These are phyloP conservation scores for Brotula barbata DNA, from an alignment of 2,797 vertebrate genomes.

Conservation along the genomic window DNA sequence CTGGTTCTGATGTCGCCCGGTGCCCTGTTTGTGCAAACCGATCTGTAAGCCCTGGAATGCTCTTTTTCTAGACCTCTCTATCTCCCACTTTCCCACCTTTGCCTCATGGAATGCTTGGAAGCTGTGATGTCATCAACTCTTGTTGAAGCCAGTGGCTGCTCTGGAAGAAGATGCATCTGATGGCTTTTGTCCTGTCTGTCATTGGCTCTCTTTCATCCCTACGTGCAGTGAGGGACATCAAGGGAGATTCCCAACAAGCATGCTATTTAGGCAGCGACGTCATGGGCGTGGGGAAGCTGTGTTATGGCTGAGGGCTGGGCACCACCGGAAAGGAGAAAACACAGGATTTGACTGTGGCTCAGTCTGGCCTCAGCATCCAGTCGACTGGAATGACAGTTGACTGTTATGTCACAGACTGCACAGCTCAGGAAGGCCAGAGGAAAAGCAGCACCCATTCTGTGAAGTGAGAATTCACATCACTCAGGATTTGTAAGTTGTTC, in stretches of 20 bases:
- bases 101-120: conserved; percentile 1
- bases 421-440: conserved; percentile 19
- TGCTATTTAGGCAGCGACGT: conserved; percentile 76
- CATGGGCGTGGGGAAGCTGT: conserved; percentile 66
- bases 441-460: too few species aligned
- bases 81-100: conserved; percentile 33
- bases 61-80: conserved; percentile 19
- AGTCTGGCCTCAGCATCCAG: conserved; percentile 51
- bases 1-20: conserved; percentile 49
- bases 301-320: conserved; percentile 71
- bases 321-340: conserved; percentile 55
- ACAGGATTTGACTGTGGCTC: conserved; percentile 55
- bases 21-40: conserved; percentile 38
- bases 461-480: too few species aligned
- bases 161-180: conserved; percentile 70
- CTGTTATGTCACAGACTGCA: conserved; percentile 45
- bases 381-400: conserved; percentile 64
- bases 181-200: conserved; percentile 69
- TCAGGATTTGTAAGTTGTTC: too few species aligned
- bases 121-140: conserved; percentile 58
- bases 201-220: conserved; percentile 70
- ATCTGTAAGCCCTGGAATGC: conserved; percentile 47
- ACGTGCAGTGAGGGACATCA: conserved; percentile 66
- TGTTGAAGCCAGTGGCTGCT: conserved; percentile 63
- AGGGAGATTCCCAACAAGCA: conserved; percentile 76